Evolutionary conservation across 2,797 vertebrate species (phyloP), one percentile per base, ranked within the genome.

Genomic region (Xyrichtys novacula): DNA sequence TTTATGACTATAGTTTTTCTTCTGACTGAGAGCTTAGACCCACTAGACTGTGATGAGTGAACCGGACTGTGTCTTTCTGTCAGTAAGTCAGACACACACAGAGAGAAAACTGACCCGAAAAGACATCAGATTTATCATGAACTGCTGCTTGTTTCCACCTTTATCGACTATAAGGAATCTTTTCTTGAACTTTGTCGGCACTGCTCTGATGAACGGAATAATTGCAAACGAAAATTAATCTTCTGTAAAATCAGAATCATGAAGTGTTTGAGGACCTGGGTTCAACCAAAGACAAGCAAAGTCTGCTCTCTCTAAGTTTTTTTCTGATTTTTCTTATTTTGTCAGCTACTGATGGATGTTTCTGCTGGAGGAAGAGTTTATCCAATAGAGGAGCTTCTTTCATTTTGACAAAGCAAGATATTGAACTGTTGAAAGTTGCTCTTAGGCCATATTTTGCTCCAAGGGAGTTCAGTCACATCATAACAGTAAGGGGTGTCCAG

Each of bases 31-130:
- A 67, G 65, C 80, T 74, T 66, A 32, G 63, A 74, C 40, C 72
- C 71, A 78, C 59, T 81, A 81, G 50, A 74, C 66, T 57, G 60
- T 74, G 71, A 87, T 71, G 78, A 73, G 74, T 84, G 86, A 84
- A 64, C 55, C 20, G 5, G 6, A 19, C 42, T 28, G 36, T 61
- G 62, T 75, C 50, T 20, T 55, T 62, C 62, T 73, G 78, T 84
- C 73, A 71, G 59, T 39, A 64, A 29, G 25, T 3, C 56, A 49
- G 25, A 61, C 49, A 29, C 47, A 38, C 38, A 26, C 26, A 17
- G 34, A 2, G 34, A 2, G 5, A 67, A 36, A 34, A 39, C 16
- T 34, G 47, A 10, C 28, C 28, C 46, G 60, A 29, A 36, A 56
- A 46, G 6, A 15, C 19, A 36, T 49, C 31, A 40, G 50, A 54